A percentile compares a stretch with the other conserved stretches of the same genome.
phyloP scores from a whole-genome alignment of 2,113 vertebrate species.

The Protomyctophum bolini region DNA sequence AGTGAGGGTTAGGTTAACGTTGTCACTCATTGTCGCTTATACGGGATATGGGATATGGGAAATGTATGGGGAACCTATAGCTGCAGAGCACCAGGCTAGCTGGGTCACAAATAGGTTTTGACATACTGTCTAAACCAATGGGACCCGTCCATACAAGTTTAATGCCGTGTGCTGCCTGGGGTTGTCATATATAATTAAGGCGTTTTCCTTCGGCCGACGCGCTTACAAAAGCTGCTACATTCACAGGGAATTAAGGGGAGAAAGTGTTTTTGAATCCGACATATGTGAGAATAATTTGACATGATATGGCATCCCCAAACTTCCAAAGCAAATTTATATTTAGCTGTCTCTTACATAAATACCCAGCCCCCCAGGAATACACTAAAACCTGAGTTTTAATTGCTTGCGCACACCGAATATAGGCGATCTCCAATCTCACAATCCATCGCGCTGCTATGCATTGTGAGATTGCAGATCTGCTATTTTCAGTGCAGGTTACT shows the following conservation, averaged over 20 bases:
- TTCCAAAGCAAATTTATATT: background rate
- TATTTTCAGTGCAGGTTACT: too few relatives aligned
- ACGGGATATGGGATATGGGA: too few relatives aligned
- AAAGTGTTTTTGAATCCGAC: constrained; percentile 32
- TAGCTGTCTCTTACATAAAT: constrained; percentile 19
- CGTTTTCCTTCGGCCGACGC: constrained; percentile 42
- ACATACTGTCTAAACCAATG: constrained; percentile 59
- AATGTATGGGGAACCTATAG: constrained; percentile 4
- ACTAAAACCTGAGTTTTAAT: background rate
- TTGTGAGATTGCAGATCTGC: too few relatives aligned
- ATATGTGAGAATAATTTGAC: constrained; percentile 24
- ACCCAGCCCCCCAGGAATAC: constrained; percentile 1
- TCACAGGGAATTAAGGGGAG: constrained; percentile 44
- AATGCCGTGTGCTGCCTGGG: constrained; percentile 68
- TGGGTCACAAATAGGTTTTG: constrained; percentile 59
- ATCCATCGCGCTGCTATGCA: too few relatives aligned
- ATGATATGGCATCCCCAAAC: background rate
- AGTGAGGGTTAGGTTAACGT: too few relatives aligned
- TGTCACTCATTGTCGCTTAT: too few relatives aligned
- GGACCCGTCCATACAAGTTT: constrained; percentile 66
- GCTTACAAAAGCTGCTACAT: constrained; percentile 26
- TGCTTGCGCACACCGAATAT: too few relatives aligned
- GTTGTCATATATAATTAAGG: constrained; percentile 76
- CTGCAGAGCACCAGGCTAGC: constrained; percentile 22
- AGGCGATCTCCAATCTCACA: too few relatives aligned